Conservation (phyloP, 2,888 invertebrate species). For the Linhomoeus sp. region DNA sequence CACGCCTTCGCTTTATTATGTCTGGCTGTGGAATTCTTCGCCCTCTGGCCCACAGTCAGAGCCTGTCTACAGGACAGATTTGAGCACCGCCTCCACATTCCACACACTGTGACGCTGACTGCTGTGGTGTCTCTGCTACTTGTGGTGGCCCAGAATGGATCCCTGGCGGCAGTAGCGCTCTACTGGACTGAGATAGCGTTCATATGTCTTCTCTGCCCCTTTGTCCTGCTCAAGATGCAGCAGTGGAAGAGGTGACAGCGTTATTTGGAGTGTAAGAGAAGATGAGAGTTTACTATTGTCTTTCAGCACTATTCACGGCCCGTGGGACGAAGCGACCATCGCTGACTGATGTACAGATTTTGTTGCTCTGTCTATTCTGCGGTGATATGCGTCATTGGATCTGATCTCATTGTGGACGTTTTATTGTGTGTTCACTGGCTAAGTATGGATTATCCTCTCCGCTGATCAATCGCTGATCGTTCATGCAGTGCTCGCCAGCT, state of each 20-base stretch:
- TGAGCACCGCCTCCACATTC: too few species aligned
- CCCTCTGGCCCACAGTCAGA: slow-evolving; percentile 60
- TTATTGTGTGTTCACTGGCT: too few species aligned
- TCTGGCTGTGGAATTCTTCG: slow-evolving; percentile 66
- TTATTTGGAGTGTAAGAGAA: slow-evolving; percentile 34
- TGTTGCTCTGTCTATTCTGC: background rate
- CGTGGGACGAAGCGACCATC: slow-evolving; percentile 74
- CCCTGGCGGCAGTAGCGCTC: too few species aligned
- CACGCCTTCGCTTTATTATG: slow-evolving; percentile 77
- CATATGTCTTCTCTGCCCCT: slow-evolving; percentile 32
- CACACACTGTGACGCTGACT: too few species aligned
- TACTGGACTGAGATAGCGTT: slow-evolving; percentile 7
- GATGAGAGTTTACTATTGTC: background rate
- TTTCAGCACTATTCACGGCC: slow-evolving; percentile 65
- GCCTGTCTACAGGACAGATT: slow-evolving; percentile 19
- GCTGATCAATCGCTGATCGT: too few species aligned
- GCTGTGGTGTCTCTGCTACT: too few species aligned
- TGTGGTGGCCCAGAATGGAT: too few species aligned
- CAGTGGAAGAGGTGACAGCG: slow-evolving; percentile 31
- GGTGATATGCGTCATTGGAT: too few species aligned
- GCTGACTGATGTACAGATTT: background rate
- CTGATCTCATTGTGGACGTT: too few species aligned
- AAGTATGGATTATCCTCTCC: too few species aligned
- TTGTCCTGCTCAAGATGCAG: slow-evolving; percentile 30
- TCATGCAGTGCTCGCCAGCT: too few species aligned